Percentiles rank a stretch among this genome's conserved stretches.
phyloP scores from a whole-genome alignment of 2,888 invertebrate genomes.

The Leptothorax acervorum region DNA sequence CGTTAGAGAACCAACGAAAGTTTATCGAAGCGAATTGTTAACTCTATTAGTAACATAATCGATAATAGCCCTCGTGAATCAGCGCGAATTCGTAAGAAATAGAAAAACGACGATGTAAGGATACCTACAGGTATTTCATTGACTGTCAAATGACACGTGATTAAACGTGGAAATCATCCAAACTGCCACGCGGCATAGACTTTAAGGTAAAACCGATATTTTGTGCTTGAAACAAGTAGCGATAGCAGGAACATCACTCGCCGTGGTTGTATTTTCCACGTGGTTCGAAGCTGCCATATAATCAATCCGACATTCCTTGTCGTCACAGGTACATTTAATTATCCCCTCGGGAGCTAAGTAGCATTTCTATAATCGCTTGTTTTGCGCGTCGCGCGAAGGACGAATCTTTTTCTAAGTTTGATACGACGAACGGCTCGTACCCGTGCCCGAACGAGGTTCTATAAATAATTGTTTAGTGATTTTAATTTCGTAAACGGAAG shows the following conservation, averaged over 20 bases:
- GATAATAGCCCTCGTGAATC: constrained; percentile 27
- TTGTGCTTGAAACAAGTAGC: constrained; percentile 55
- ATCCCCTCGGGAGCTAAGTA: constrained; percentile 55
- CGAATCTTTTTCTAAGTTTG: constrained; percentile 66
- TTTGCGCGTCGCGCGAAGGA: constrained; percentile 50
- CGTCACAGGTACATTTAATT: constrained; percentile 45
- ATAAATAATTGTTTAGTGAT: constrained; percentile 65
- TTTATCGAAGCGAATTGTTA: constrained; percentile 29
- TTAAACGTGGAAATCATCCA: constrained; percentile 21
- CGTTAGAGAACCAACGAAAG: constrained; percentile 4
- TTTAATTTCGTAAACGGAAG: constrained; percentile 75
- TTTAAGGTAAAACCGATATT: constrained; percentile 27
- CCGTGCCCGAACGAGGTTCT: constrained; percentile 62
- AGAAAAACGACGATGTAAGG: background rate
- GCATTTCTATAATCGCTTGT: constrained; percentile 66
- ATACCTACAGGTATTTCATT: background rate
- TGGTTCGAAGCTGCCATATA: constrained; percentile 72
- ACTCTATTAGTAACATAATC: constrained; percentile 14
- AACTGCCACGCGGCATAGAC: constrained; percentile 43
- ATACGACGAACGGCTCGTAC: constrained; percentile 55
- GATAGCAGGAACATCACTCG: constrained; percentile 43
- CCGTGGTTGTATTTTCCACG: constrained; percentile 64
- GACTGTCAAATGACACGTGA: constrained; percentile 23
- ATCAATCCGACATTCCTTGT: constrained; percentile 66
- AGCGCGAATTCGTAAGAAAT: constrained; percentile 1